Evolutionary conservation across 2,888 invertebrate genomes (phyloP).

Genomic region (Mesochorus sp.): DNA sequence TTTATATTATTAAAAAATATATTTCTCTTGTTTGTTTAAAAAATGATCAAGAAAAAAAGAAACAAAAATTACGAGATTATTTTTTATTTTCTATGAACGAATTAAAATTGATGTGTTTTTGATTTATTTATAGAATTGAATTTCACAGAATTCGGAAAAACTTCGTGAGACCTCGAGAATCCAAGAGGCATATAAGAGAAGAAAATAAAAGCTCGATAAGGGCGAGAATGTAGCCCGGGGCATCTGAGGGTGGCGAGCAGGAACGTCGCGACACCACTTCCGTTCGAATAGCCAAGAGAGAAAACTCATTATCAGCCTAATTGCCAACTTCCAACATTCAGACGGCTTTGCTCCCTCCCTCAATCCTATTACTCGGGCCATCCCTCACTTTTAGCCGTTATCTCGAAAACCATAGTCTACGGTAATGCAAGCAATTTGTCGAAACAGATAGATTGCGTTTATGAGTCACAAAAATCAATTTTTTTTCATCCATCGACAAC

Average conservation of each 20-base stretch:
- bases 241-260: slow-evolving; percentile 12
- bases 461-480: background rate
- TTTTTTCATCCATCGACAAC: slow-evolving; percentile 1
- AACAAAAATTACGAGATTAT: background rate
- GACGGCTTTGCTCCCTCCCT: slow-evolving; percentile 14
- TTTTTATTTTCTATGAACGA: background rate
- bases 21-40: too few relatives aligned
- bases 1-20: too few relatives aligned
- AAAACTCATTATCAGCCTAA: slow-evolving; percentile 63
- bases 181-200: background rate
- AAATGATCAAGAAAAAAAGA: background rate
- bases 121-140: slow-evolving; percentile 21
- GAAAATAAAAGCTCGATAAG: slow-evolving; percentile 13
- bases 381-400: background rate
- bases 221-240: slow-evolving; percentile 6
- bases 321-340: slow-evolving; percentile 62
- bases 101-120: background rate
- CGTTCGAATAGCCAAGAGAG: slow-evolving; percentile 53
- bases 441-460: background rate
- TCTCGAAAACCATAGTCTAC: background rate
- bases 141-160: slow-evolving; percentile 28
- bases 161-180: background rate
- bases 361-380: background rate
- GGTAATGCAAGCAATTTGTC: slow-evolving; percentile 6
- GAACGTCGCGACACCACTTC: slow-evolving; percentile 58